Base-by-base conservation (phyloP, 2,888 invertebrate genomes). In the Eristalis arbustorum region DNA sequence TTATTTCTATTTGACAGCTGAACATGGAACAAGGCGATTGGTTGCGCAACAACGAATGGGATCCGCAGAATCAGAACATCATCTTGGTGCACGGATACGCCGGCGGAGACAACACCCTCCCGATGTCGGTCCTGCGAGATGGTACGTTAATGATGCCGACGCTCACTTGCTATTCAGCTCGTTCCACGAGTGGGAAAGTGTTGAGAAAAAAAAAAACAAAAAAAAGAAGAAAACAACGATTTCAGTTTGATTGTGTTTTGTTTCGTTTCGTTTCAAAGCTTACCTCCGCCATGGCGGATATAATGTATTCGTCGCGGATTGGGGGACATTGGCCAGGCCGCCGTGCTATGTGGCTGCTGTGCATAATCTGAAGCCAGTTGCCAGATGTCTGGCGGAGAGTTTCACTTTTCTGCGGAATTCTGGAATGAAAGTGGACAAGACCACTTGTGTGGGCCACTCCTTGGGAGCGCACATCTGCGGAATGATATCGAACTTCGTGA, bases 401-500 rank as follows among this genome's bases (percentile, higher is more conserved):
- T 91, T 96, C 59, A 95, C 94, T 5, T 93, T 93, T 3, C 92
- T 97, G 68, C 93, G 96, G 31, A 93, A 94, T 84, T 94, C 95
- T 3, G 96, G 96, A 0, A 92, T 96, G 61, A 93, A 94, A 71
- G 95, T 96, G 3, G 94, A 95, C 88, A 93, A 94, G 61, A 94
- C 96, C 49, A 96, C 95, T 0, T 97, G 97, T 91, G 95, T 97
- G 1, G 97, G 96, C 0, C 96, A 96, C 92, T 96, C 96, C 4
- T 93, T 96, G 57, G 96, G 96, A 0, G 96, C 96, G 0, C 96
- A 96, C 90, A 92, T 96, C 73, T 97, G 96, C 89, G 96, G 96
- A 11, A 94, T 96, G 81, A 95, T 96, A 89, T 95, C 96, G 0
- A 95, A 96, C 91, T 96, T 95, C 90, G 93, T 96, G 59, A 94